These are phyloP conservation scores for Tetraneura akinire DNA, from an alignment of 1,140 invertebrate species.

Conservation along the genomic window DNA sequence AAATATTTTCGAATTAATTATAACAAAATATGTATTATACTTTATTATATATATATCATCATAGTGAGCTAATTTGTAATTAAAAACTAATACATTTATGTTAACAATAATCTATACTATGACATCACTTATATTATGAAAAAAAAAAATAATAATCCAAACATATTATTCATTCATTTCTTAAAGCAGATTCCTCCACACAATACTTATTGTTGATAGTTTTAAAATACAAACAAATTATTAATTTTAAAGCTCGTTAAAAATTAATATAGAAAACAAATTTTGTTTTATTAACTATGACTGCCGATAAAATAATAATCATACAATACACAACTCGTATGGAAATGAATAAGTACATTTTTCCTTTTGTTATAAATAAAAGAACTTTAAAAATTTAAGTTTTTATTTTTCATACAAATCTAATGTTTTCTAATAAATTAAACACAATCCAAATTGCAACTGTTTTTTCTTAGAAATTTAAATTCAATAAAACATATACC, in stretches of 20 bases:
- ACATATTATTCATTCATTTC: neutral
- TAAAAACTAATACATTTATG: slow-evolving; percentile 18
- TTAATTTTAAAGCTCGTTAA: neutral
- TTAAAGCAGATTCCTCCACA: neutral
- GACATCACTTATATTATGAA: neutral
- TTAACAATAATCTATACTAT: slow-evolving; percentile 5
- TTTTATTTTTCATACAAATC: no score
- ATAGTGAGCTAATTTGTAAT: slow-evolving; percentile 24
- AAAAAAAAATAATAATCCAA: neutral
- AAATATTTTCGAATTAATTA: neutral
- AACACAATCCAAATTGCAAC: no score
- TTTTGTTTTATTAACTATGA: neutral
- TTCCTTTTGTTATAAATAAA: neutral
- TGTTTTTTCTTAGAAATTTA: no score
- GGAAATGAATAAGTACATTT: neutral
- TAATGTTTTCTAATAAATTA: no score
- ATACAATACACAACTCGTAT: neutral
- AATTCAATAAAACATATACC: no score
- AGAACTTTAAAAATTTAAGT: neutral
- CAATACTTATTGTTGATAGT: neutral
- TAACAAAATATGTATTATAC: slow-evolving; percentile 7
- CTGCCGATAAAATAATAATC: no score
- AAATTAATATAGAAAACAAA: neutral
- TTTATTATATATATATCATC: neutral
- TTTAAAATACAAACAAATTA: slow-evolving; percentile 4